Evolutionary conservation across 2,113 vertebrate genomes (phyloP), one percentile per base, ranked within the genome.

Genomic region (Shinisaurus crocodilurus): DNA sequence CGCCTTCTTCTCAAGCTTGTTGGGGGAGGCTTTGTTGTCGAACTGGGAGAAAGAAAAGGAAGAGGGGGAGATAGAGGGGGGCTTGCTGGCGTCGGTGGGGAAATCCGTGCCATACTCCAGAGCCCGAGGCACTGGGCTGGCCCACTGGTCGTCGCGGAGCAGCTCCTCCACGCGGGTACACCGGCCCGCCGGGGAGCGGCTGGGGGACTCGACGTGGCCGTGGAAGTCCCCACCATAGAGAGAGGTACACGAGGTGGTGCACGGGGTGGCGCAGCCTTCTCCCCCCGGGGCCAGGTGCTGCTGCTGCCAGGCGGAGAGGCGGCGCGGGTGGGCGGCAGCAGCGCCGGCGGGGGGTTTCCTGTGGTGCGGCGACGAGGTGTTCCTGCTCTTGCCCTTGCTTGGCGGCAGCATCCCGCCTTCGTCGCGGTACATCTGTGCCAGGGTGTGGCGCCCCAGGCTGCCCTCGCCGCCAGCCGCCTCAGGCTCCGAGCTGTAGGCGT

Each of bases 401-500:
- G 65, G 90, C 34, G 50, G 16, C 72, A 48, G 20, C 77, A 48
- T 6, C 10, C 81, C 65, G 18, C 20, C 80, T n/a, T 69, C 81
- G 16, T 85, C 88, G 82, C 88, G 86, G 70, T 45, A 80, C 1
- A 32, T 45, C 9, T 37, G 77, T 34, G 69, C 10, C 37, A 43
- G 18, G 43, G n/a, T 25, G 27, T 12, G 27, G 48, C 63, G 63
- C 3, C 82, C 32, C 37, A 60, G 57, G 43, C 43, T 13, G 45
- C 88, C 91, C 43, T 89, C 91, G 4, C 91, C 70, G 6, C 84
- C 79, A 5, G 91, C 88, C 45, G 60, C 43, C 29, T 86, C 88
- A 18, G 77, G 86, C 48, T 91, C 90, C 6, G 90, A 89, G 45
- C 88, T 89, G 84, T 86, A 89, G 45, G 79, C 57, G 29, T 89